Evolutionary conservation across 1,140 invertebrate species (phyloP), one percentile per base, ranked within the genome.

Genomic region (Calephelis nemesis): DNA sequence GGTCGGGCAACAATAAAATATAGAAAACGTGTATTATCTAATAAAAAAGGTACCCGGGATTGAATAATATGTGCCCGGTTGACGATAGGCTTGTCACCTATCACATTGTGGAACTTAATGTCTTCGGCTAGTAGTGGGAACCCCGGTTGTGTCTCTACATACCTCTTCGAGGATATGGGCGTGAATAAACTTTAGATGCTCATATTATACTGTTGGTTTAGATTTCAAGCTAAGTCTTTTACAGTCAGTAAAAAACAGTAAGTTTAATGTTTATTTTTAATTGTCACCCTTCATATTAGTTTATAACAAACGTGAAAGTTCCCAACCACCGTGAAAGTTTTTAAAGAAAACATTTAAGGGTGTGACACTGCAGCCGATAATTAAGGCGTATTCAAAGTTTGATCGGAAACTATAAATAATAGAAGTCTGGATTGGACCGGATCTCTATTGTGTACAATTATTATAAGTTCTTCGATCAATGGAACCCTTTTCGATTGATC

Each of bases 341-440:
- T 73, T 70, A 77, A 85, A 81, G 76, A 82, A 82, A 78, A 75
- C 66, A 75, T 72, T 72, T 81, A 83, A 81, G 87, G 85, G 84
- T 78, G 81, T 84, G 83, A 87, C 75, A 82, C 74, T 74, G 68
- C 67, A 83, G 81, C 77, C 83, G 81, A 90, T 90, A 89, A 91
- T 91, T 91, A 91, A 89, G 85, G 84, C 81, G 82, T 88, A 90
- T 90, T 90, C 87, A 90, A 72, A 81, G 75, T 81, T 74, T 79
- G 83, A 89, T 88, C 86, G 86, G 88, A 90, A 90, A 88, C 86
- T 88, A 87, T 88, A 88, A 89, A 91, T 89, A 91, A 90, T 87
- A 85, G 83, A 87, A 85, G 73, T 88, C 79, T 78, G 78, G 79
- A 83, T 80, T 79, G 77, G 77, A 86, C 85, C 89, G 89, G 89